Evolutionary conservation across 2,888 invertebrate genomes (phyloP).

Genomic region (Pristionchus mayeri): DNA sequence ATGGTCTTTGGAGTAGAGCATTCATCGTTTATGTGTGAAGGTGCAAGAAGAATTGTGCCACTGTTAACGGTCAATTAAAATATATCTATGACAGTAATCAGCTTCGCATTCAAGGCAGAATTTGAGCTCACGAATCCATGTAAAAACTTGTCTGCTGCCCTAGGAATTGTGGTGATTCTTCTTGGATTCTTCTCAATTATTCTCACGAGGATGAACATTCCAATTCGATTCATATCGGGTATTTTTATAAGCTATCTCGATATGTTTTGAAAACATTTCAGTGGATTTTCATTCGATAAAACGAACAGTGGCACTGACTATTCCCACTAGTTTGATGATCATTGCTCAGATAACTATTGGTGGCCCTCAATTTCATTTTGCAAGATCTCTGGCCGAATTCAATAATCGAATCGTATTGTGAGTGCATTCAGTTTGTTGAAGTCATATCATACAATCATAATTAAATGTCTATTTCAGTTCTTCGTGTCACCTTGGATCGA

Average conservation of each 20-base stretch:
- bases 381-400: background rate
- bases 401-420: background rate
- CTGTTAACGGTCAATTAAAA: too few species aligned
- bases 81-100: too few species aligned
- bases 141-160: background rate
- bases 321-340: background rate
- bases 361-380: background rate
- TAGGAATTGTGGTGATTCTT: background rate
- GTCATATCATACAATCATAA: too few species aligned
- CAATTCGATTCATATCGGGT: background rate
- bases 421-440: background rate
- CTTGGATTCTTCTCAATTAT: background rate
- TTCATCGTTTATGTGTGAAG: background rate
- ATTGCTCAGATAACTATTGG: background rate
- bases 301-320: background rate
- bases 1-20: background rate
- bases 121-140: background rate
- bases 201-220: background rate
- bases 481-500: background rate
- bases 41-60: too few species aligned
- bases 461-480: background rate
- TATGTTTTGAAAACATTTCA: background rate
- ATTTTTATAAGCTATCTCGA: background rate
- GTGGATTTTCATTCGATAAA: background rate
- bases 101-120: background rate